These are phyloP conservation scores for Peromyscus attwateri DNA, from an alignment of 2,797 vertebrate genomes.

Conservation along the genomic window DNA sequence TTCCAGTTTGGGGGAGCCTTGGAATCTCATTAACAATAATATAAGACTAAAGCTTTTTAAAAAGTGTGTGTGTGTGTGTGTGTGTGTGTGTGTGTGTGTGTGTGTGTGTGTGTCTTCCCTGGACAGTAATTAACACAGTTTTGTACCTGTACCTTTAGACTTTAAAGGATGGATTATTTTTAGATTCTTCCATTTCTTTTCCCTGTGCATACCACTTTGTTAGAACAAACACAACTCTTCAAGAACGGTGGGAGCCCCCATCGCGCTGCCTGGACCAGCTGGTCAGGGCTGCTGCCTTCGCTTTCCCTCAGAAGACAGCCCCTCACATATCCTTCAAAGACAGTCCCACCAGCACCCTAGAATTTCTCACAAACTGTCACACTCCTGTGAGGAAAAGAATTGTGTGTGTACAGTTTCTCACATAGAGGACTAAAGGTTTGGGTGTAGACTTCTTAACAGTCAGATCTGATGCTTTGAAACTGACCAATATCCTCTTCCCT, in stretches of 20 bases:
- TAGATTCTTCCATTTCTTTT: slow-evolving; percentile 16
- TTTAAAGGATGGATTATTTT: slow-evolving; percentile 62
- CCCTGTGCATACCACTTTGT: slow-evolving; percentile 55
- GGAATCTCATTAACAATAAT: slow-evolving; percentile 70
- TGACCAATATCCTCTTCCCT: background rate
- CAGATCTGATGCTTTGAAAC: slow-evolving; percentile 26
- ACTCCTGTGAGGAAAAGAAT: slow-evolving; percentile 53
- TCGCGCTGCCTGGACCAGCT: slow-evolving; percentile 4
- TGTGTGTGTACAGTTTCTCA: slow-evolving; percentile 41
- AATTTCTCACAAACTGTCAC: slow-evolving; percentile 49
- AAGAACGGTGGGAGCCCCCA: background rate
- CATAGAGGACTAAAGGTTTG: slow-evolving; percentile 23
- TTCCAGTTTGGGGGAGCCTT: slow-evolving; percentile 72
- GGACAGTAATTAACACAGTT: slow-evolving; percentile 60
- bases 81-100: background rate
- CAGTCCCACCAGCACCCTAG: background rate
- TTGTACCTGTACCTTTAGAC: slow-evolving; percentile 57
- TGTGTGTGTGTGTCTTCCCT: background rate
- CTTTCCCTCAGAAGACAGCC: slow-evolving; percentile 47
- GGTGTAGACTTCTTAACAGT: background rate
- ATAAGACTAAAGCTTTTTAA: background rate
- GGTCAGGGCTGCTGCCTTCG: slow-evolving; percentile 6
- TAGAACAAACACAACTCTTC: slow-evolving; percentile 45
- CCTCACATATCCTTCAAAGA: slow-evolving; percentile 51
- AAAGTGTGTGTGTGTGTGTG: background rate